These are phyloP conservation scores for Scaptomyza parva DNA, from an alignment of 2,888 invertebrate genomes.

Conservation along the genomic window DNA sequence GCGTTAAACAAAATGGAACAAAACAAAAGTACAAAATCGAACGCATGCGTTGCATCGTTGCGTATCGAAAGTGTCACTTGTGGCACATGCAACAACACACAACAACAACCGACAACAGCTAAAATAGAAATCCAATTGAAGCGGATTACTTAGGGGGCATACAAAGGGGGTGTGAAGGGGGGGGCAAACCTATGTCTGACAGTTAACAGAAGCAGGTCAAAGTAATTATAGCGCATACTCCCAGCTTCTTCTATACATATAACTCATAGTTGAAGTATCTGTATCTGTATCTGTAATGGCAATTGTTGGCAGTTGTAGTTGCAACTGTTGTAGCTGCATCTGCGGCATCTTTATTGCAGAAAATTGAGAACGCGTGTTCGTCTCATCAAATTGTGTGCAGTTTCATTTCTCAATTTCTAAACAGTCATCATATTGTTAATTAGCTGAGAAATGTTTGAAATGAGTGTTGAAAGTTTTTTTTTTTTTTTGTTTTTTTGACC, in stretches of 20 bases:
- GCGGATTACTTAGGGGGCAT: slow-evolving; percentile 67
- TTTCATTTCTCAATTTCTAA: slow-evolving; percentile 28
- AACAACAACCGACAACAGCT: slow-evolving; percentile 24
- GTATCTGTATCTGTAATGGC: slow-evolving; percentile 24
- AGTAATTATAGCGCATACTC: slow-evolving; percentile 72
- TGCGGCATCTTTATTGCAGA: slow-evolving; percentile 39
- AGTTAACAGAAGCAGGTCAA: slow-evolving; percentile 74
- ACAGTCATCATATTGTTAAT: slow-evolving; percentile 63
- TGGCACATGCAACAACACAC: slow-evolving; percentile 24
- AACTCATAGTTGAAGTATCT: slow-evolving; percentile 26
- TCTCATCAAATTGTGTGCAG: slow-evolving; percentile 12
- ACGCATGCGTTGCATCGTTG: slow-evolving; percentile 57
- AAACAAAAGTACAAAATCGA: slow-evolving; percentile 24
- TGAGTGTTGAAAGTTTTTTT: slow-evolving; percentile 40
- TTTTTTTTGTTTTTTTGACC: slow-evolving; percentile 25
- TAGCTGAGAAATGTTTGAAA: slow-evolving; percentile 62
- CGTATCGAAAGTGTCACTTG: slow-evolving; percentile 74
- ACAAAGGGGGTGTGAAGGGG: slow-evolving; percentile 46
- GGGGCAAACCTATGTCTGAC: slow-evolving; percentile 9
- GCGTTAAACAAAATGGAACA: slow-evolving; percentile 27
- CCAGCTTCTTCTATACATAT: slow-evolving; percentile 19
- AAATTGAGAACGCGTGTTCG: slow-evolving; percentile 10
- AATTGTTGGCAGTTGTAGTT: slow-evolving; percentile 21
- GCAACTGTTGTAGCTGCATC: no score
- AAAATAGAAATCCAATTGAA: slow-evolving; percentile 72